phyloP scores from a whole-genome alignment of 1,140 invertebrate species.

The Dysdera silvatica region DNA sequence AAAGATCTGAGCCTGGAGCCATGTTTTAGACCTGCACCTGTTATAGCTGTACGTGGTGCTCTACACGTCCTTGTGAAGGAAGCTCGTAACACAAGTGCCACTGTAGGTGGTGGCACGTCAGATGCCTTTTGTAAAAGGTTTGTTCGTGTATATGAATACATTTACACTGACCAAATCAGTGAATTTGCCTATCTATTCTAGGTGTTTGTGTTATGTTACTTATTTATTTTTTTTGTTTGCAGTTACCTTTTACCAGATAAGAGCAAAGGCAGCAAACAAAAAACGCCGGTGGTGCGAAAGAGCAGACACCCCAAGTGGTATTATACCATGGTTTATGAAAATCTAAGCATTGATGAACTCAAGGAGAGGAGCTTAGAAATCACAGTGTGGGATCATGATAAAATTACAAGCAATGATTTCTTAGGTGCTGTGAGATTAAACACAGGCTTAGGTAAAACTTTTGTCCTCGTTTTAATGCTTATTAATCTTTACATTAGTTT shows the following conservation, averaged over 20 bases:
- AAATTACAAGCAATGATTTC: constrained; percentile 87
- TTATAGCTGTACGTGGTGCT: constrained; percentile 56
- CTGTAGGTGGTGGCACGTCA: constrained; percentile 75
- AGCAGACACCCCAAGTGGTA: constrained; percentile 73
- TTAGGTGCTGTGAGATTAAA: constrained; percentile 82
- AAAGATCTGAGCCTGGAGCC: constrained; percentile 56
- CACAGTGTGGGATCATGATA: constrained; percentile 90
- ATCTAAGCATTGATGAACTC: constrained; percentile 70
- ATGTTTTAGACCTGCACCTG: constrained; percentile 43
- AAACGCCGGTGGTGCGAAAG: constrained; percentile 70
- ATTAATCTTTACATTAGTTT: no score
- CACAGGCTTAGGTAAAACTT: constrained; percentile 65
- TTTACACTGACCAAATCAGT: background rate
- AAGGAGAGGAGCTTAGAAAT: constrained; percentile 76
- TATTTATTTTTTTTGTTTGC: constrained; percentile 4
- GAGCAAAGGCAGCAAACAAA: constrained; percentile 76
- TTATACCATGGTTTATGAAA: constrained; percentile 80
- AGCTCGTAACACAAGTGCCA: constrained; percentile 75
- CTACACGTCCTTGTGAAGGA: constrained; percentile 89
- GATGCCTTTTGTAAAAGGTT: constrained; percentile 97
- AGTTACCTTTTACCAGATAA: constrained; percentile 86
- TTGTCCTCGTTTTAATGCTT: no score
- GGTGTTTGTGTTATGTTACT: background rate
- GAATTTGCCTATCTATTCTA: background rate
- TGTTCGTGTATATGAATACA: background rate